These are phyloP conservation scores for Mungos mungo DNA, from an alignment of 2,113 vertebrate species.

Conservation along the genomic window DNA sequence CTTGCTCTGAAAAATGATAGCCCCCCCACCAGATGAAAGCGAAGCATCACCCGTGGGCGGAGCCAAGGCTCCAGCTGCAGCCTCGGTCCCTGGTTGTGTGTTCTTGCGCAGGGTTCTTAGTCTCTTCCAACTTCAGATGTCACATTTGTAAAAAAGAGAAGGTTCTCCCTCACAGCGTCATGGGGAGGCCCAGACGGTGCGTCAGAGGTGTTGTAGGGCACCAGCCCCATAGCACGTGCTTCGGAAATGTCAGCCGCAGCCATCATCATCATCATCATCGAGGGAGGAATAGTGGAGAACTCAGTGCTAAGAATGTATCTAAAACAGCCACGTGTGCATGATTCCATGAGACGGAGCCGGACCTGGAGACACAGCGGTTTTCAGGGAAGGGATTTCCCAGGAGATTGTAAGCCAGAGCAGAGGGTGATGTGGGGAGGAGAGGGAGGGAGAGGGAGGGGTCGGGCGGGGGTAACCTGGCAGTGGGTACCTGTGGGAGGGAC, in stretches of 20 bases:
- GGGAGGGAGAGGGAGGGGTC: neutral
- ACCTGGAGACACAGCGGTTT: neutral
- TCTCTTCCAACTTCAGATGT: neutral
- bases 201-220: neutral
- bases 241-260: neutral
- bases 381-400: neutral
- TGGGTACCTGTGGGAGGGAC: neutral
- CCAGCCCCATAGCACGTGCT: neutral
- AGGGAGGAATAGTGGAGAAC: neutral
- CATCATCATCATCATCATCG: too few relatives aligned
- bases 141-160: neutral
- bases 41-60: neutral
- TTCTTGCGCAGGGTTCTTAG: neutral
- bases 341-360: neutral
- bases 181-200: neutral
- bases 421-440: neutral
- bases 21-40: neutral
- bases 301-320: neutral
- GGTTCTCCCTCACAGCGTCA: neutral
- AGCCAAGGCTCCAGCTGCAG: rapidly evolving
- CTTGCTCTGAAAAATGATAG: neutral
- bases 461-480: too few relatives aligned
- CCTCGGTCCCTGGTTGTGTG: neutral
- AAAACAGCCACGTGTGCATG: neutral
- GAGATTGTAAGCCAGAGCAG: neutral